These are phyloP conservation scores for Pangasius djambal DNA, from an alignment of 2,797 vertebrate species.

Conservation along the genomic window DNA sequence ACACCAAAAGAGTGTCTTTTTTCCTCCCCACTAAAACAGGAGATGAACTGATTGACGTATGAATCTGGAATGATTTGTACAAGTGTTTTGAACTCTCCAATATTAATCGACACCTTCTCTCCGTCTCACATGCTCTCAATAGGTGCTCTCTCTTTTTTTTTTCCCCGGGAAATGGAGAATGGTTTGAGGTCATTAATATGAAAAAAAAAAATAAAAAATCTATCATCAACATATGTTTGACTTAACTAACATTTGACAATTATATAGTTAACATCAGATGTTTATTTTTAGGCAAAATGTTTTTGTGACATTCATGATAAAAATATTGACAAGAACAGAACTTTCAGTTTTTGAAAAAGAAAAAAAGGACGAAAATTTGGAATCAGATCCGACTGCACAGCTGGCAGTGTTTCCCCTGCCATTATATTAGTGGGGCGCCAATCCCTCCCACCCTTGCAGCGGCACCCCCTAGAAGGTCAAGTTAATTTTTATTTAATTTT, in stretches of 20 bases:
- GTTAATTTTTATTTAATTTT: too few species aligned
- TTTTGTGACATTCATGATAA: too few species aligned
- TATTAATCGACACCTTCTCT: not conserved
- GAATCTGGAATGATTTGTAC: not conserved
- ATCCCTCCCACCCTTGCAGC: too few species aligned
- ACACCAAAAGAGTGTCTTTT: not conserved
- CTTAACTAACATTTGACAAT: not conserved
- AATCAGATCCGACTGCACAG: too few species aligned
- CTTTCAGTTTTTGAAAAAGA: not conserved
- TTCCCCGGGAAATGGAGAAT: not conserved
- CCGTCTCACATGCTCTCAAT: not conserved
- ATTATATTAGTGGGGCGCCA: too few species aligned
- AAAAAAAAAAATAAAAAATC: not conserved
- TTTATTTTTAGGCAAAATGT: too few species aligned
- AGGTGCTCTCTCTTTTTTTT: not conserved
- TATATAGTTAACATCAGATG: not conserved
- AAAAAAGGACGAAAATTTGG: not conserved
- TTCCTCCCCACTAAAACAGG: not conserved
- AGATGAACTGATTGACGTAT: not conserved
- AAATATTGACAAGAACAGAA: too few species aligned
- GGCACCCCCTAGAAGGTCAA: too few species aligned
- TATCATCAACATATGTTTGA: not conserved
- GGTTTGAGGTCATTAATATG: not conserved
- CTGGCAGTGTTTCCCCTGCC: too few species aligned
- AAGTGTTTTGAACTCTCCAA: too few species aligned